Evolutionary conservation across 2,888 invertebrate genomes (phyloP).

Genomic region (Trimorus sp.): DNA sequence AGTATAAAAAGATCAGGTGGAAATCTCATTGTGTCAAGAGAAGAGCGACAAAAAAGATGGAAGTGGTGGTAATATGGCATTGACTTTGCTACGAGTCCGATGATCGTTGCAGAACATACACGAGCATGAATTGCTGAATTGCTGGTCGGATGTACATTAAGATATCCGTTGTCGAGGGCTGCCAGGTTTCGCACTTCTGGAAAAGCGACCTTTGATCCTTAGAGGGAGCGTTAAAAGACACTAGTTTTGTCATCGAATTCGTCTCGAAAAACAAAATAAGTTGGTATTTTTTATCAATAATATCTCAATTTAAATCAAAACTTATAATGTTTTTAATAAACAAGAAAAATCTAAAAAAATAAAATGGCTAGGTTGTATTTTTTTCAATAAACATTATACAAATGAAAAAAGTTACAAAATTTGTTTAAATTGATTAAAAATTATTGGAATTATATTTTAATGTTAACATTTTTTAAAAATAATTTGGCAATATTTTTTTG

Average conservation of each 20-base stretch:
- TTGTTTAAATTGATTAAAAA: too few relatives aligned
- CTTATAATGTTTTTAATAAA: too few relatives aligned
- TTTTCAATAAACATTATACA: too few relatives aligned
- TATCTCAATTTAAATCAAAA: too few relatives aligned
- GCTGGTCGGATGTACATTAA: conserved; percentile 90
- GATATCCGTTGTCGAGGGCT: conserved; percentile 88
- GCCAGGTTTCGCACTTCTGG: conserved; percentile 84
- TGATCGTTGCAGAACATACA: conserved; percentile 89
- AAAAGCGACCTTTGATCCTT: conserved; percentile 90
- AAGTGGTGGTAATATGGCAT: conserved; percentile 85
- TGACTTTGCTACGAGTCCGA: conserved; percentile 85
- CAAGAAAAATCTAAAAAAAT: too few relatives aligned
- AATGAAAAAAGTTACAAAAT: too few relatives aligned
- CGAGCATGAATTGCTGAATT: conserved; percentile 86
- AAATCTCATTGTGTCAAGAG: conserved; percentile 85
- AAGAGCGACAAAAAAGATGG: conserved; percentile 85
- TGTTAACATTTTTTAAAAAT: too few relatives aligned
- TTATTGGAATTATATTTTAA: too few relatives aligned
- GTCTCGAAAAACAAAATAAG: conserved; percentile 87
- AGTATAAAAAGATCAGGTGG: conserved; percentile 87
- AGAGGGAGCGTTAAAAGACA: conserved; percentile 85
- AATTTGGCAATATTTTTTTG: too few relatives aligned
- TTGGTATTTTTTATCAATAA: too few relatives aligned
- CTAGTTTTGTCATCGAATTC: conserved; percentile 86
- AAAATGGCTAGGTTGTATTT: too few relatives aligned